Evolutionary conservation across 2,113 vertebrate genomes (phyloP).

Genomic region (Gambusia holbrooki): DNA sequence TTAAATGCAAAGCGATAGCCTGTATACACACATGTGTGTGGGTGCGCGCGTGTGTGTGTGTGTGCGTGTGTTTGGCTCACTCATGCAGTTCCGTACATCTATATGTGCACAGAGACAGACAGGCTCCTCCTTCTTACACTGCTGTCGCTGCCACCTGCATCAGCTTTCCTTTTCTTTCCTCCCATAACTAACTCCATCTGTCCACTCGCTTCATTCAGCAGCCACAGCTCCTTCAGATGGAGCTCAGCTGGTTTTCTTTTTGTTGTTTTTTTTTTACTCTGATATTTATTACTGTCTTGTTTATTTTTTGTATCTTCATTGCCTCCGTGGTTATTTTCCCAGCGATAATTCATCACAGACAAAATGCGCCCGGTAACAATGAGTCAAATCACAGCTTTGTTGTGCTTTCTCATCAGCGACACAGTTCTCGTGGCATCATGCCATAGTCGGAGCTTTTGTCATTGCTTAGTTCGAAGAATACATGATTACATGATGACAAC

Average conservation of each 20-base stretch:
- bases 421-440: neutral
- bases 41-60: neutral
- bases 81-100: constrained; percentile 34
- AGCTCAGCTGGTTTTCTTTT: constrained; percentile 17
- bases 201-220: constrained; percentile 31
- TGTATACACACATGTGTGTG: neutral
- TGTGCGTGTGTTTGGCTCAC: neutral
- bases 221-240: constrained; percentile 36
- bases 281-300: constrained; percentile 2
- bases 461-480: neutral
- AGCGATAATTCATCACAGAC: neutral
- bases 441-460: neutral
- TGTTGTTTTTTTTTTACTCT: constrained; percentile 19
- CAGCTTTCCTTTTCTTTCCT: constrained; percentile 51
- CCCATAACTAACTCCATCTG: constrained; percentile 68
- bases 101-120: constrained; percentile 18
- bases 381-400: neutral
- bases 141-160: constrained; percentile 47
- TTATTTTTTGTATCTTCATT: neutral
- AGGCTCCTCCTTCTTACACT: constrained; percentile 41
- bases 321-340: neutral
- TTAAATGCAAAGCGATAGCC: constrained; percentile 8
- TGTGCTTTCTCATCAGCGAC: neutral
- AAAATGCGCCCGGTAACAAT: neutral
- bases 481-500: neutral